These are phyloP conservation scores for Turdus rufiventris DNA, from an alignment of 2,113 vertebrate genomes.

Conservation along the genomic window DNA sequence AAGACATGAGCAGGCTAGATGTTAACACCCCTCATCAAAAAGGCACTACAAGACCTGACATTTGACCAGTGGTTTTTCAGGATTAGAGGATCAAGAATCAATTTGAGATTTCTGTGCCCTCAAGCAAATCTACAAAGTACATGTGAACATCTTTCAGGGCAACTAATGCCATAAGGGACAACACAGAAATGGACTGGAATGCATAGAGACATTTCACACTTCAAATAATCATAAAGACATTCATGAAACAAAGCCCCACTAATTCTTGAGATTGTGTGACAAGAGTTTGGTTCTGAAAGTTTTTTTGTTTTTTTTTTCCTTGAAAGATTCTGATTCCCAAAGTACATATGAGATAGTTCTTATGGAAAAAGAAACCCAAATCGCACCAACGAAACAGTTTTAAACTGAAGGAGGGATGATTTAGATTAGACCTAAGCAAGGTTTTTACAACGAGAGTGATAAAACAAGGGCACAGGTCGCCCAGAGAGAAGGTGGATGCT, in stretches of 20 bases:
- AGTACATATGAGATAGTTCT: background rate
- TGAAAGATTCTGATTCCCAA: background rate
- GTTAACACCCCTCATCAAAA: background rate
- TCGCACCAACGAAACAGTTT: background rate
- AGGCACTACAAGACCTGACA: background rate
- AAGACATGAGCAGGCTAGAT: background rate
- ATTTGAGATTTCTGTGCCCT: background rate
- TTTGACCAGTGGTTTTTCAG: background rate
- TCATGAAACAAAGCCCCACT: background rate
- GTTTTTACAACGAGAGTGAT: background rate
- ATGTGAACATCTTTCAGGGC: background rate
- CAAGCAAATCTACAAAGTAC: background rate
- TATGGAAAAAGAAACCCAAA: background rate
- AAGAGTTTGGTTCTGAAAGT: background rate
- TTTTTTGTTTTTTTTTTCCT: background rate
- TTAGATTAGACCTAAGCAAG: background rate
- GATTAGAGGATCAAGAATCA: background rate
- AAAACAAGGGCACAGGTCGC: background rate
- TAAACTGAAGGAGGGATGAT: background rate
- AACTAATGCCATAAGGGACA: background rate
- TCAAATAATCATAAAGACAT: background rate
- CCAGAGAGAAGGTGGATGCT: background rate
- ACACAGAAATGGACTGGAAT: background rate
- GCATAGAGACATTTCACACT: background rate
- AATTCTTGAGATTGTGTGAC: background rate